Evolutionary conservation across 64 coral and sea anemone species (phyloP).

Genomic region (Montipora sp.): DNA sequence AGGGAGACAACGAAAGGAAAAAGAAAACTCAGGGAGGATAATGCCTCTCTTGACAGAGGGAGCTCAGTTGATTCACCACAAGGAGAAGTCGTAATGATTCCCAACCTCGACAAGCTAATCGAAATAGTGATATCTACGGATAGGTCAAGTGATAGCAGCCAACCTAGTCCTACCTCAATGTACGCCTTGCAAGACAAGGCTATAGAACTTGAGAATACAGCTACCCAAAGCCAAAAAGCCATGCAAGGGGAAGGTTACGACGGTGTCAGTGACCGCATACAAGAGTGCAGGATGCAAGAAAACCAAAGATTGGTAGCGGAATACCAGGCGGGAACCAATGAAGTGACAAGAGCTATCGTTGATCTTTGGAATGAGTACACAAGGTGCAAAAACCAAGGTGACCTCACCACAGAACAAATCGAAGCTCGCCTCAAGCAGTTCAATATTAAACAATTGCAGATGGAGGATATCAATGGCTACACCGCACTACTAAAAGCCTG

Average conservation of each 20-base stretch:
- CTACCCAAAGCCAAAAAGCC: too few relatives aligned
- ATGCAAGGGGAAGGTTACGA: too few relatives aligned
- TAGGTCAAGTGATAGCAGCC: not conserved
- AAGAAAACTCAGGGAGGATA: too few relatives aligned
- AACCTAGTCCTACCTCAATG: not conserved
- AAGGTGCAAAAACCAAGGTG: not conserved
- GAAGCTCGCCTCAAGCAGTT: conserved; percentile 20
- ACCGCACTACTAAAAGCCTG: conserved; percentile 73
- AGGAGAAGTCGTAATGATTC: too few relatives aligned
- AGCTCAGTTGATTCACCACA: not conserved
- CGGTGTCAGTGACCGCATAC: too few relatives aligned
- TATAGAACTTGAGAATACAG: too few relatives aligned
- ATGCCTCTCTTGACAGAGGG: too few relatives aligned
- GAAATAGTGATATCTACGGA: too few relatives aligned
- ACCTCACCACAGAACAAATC: conserved; percentile 14
- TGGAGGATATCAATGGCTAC: conserved; percentile 47
- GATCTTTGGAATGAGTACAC: conserved; percentile 30
- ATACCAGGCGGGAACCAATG: conserved; percentile 38
- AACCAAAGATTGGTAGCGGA: not conserved
- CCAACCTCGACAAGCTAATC: too few relatives aligned
- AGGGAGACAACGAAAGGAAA: too few relatives aligned
- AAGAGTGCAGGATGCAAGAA: not conserved
- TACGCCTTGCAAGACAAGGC: not conserved
- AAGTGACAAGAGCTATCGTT: conserved; percentile 61
- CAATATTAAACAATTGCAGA: not conserved